Evolutionary conservation across 2,888 invertebrate species (phyloP).

Genomic region (Drosophila peninsularis): DNA sequence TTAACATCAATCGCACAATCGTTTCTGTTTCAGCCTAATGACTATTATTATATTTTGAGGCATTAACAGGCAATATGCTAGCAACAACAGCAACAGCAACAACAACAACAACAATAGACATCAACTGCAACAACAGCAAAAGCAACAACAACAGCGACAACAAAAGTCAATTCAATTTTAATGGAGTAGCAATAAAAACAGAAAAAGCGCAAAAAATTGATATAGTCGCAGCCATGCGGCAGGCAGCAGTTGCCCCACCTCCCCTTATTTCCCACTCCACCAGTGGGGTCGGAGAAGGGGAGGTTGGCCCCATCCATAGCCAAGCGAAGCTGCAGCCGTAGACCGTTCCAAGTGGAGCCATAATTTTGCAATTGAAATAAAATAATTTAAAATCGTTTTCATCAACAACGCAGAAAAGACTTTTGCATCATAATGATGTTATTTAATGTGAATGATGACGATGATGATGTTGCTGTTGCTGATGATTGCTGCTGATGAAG

Average conservation of each 20-base stretch:
- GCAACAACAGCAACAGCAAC: conserved; percentile 29
- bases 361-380: conserved; percentile 78
- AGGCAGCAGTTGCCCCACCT: conserved; percentile 13
- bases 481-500: conserved; percentile 53
- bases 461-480: conserved; percentile 21
- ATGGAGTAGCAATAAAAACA: conserved; percentile 80
- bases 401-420: conserved; percentile 80
- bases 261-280: too few relatives aligned
- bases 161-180: conserved; percentile 76
- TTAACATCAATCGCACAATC: conserved; percentile 77
- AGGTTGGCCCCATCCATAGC: not conserved
- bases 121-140: conserved; percentile 31
- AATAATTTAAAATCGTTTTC: conserved; percentile 84
- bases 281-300: not conserved
- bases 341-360: conserved; percentile 43
- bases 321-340: conserved; percentile 4
- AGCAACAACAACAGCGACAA: not conserved
- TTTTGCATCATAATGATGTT: conserved; percentile 52
- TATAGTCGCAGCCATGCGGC: conserved; percentile 64
- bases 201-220: conserved; percentile 75
- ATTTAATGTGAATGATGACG: conserved; percentile 32
- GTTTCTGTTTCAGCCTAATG: conserved; percentile 72
- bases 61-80: conserved; percentile 60
- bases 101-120: conserved; percentile 26
- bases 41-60: conserved; percentile 74